These are phyloP conservation scores for Pegoplata infirma DNA, from an alignment of 2,888 invertebrate genomes.

Conservation along the genomic window DNA sequence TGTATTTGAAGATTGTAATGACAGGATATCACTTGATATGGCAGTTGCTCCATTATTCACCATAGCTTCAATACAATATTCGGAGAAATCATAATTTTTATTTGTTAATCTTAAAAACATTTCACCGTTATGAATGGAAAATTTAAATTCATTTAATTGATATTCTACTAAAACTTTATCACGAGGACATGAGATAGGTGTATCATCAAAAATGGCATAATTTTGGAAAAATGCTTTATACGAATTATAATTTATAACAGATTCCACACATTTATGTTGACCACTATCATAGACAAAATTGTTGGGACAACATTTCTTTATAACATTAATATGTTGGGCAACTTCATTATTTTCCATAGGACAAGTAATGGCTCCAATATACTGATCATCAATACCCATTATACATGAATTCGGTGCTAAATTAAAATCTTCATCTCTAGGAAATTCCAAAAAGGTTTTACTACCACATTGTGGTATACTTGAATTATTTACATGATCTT, in stretches of 20 bases:
- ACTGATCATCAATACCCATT: constrained; percentile 62
- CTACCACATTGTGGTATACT: constrained; percentile 53
- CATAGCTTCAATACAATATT: constrained; percentile 74
- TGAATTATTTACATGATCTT: constrained; percentile 35
- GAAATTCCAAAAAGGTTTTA: constrained; percentile 34
- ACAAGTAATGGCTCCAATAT: constrained; percentile 67
- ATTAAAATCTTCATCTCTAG: constrained; percentile 40
- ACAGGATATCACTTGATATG: not conserved
- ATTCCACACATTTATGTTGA: constrained; percentile 65
- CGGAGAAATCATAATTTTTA: constrained; percentile 63
- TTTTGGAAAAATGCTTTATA: constrained; percentile 69
- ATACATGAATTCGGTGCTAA: constrained; percentile 65
- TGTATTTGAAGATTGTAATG: not conserved
- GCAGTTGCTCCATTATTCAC: not conserved
- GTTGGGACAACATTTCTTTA: constrained; percentile 74
- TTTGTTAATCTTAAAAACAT: constrained; percentile 64
- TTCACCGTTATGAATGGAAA: constrained; percentile 66
- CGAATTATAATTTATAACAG: constrained; percentile 61
- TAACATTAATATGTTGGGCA: constrained; percentile 65
- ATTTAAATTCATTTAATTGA: constrained; percentile 65
- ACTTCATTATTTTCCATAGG: constrained; percentile 49
- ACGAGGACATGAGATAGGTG: constrained; percentile 68
- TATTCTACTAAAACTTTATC: constrained; percentile 73
- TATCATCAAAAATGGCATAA: constrained; percentile 69
- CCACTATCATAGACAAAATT: constrained; percentile 69